Evolutionary conservation across 1,140 invertebrate genomes (phyloP), one percentile per base, ranked within the genome.

Genomic region (Drosophila kohkoa): DNA sequence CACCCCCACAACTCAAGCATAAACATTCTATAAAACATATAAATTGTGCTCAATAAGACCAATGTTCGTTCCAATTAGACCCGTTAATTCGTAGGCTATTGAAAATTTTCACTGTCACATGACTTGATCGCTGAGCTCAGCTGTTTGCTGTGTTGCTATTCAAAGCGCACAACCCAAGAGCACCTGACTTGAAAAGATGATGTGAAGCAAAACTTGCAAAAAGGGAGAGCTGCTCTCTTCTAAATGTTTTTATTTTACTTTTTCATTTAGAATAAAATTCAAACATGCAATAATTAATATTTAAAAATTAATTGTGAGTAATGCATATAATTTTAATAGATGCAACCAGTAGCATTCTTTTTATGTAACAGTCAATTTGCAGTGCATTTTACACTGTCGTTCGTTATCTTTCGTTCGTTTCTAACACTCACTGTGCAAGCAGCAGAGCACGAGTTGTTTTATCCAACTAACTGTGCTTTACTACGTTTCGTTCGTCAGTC

Each of bases 61-160:
- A 5, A 1, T 25, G 30, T 15, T 16, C 25, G 45, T 7, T 3
- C 67, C 45, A 60, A 65, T 63, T 54, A 54, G 32, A 43, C 11
- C 13, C 35, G 49, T 20, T 60, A 73, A 82, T 70, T 66, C 45
- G 45, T 43, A 54, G 35, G 35, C 54, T 75, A 81, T 69, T 75
- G 49, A 88, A 88, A 88, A 85, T 88, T 88, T 88, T 88, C 81
- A 52, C 46, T 72, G 85, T 88, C 85, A 88, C 85, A 88, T 88
- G 85, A 88, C 85, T 80, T 32, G 73, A 69, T 75, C 68, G 62
- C 51, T 66, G 59, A 65, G 85, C 80, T 87, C 85, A 87, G 82
- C 82, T 87, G 82, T 87, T 87, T 79, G 83, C 82, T 71, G 58
- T 71, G 58, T 82, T 82, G 81, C 66, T 72, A 87, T 75, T 81